Evolutionary conservation across 2,888 invertebrate species (phyloP).

Genomic region (Brachylomia viminalis): DNA sequence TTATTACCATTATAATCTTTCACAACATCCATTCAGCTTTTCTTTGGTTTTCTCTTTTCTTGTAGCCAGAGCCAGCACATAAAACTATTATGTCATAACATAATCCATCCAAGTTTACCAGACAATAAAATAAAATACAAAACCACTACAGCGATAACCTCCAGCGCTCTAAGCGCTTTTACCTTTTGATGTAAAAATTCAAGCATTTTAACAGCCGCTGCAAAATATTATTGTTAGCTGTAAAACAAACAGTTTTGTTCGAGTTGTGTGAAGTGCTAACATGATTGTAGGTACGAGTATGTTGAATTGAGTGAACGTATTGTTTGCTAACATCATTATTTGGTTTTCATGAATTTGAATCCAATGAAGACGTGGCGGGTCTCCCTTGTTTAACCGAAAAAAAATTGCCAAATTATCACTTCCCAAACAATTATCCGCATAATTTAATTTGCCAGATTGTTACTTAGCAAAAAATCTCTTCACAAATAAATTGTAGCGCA

Average conservation of each 20-base stretch:
- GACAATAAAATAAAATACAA: not conserved
- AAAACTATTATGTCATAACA: not conserved
- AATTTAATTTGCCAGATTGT: too few species aligned
- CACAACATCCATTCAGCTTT: not conserved
- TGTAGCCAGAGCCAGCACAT: not conserved
- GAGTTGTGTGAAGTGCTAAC: not conserved
- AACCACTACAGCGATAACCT: not conserved
- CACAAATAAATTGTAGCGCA: too few species aligned
- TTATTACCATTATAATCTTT: not conserved
- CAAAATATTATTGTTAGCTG: conserved; percentile 2
- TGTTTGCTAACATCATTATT: not conserved
- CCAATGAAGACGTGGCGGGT: too few species aligned
- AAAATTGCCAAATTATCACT: too few species aligned
- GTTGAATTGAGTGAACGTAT: not conserved
- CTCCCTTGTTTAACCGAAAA: too few species aligned
- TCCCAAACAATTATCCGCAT: too few species aligned
- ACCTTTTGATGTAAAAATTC: not conserved
- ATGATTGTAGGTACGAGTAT: too few species aligned
- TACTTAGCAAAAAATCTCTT: too few species aligned
- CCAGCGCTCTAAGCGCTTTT: not conserved
- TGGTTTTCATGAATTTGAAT: not conserved
- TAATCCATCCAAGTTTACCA: not conserved
- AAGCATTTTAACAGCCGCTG: not conserved
- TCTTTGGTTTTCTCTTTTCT: not conserved
- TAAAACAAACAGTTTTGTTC: not conserved